phyloP scores from a whole-genome alignment of 2,888 invertebrate species.

The Campoletis raptor region DNA sequence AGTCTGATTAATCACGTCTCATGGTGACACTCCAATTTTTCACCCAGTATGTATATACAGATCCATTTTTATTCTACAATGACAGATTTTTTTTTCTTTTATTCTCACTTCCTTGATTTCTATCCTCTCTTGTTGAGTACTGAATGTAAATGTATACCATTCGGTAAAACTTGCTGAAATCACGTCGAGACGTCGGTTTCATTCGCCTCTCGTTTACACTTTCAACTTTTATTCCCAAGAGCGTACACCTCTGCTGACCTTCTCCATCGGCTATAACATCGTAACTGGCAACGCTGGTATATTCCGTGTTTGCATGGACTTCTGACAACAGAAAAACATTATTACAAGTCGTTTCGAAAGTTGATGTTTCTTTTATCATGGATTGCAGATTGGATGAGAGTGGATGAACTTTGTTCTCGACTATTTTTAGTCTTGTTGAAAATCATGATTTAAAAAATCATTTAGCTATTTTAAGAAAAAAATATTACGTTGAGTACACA shows the following conservation, averaged over 20 bases:
- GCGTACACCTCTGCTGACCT: slow-evolving; percentile 39
- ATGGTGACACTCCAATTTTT: slow-evolving; percentile 35
- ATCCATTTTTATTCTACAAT: slow-evolving; percentile 14
- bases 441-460: neutral
- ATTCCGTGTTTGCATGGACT: neutral
- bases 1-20: slow-evolving; percentile 33
- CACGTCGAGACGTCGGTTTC: slow-evolving; percentile 16
- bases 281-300: neutral
- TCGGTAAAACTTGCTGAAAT: slow-evolving; percentile 26
- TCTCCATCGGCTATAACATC: slow-evolving; percentile 7
- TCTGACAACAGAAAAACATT: neutral
- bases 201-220: slow-evolving; percentile 44
- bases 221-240: slow-evolving; percentile 49
- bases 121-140: slow-evolving; percentile 11
- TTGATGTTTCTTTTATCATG: neutral
- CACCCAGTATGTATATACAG: slow-evolving; percentile 1
- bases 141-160: slow-evolving; percentile 23
- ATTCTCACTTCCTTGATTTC: slow-evolving; percentile 19
- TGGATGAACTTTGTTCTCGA: neutral
- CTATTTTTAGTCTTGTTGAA: neutral
- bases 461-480: too few species aligned
- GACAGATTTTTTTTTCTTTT: slow-evolving; percentile 16
- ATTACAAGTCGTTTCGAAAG: neutral
- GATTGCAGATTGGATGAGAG: neutral
- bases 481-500: too few species aligned